Evolutionary conservation across 1,140 invertebrate species (phyloP), one percentile per base, ranked within the genome.

Genomic region (Drosophila elegans): DNA sequence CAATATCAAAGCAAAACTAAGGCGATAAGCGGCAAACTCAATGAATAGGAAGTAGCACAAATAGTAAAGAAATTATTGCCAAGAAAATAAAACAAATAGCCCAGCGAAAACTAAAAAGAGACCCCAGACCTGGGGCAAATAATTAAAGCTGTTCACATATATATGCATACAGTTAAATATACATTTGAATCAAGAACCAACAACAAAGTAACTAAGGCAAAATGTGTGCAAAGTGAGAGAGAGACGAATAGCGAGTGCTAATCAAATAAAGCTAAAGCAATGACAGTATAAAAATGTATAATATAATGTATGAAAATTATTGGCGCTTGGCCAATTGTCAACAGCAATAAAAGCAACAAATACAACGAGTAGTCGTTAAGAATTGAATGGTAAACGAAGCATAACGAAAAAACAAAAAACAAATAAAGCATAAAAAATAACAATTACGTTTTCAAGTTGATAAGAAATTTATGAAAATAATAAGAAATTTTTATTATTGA

Each of bases 281-380:
- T 83, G 75, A 88, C 83, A 88, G 75, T 83, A 80, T 67, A 69
- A 54, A 83, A 77, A 79, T 73, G 60, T 80, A 84, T 85, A 77
- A 83, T 69, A 57, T 80, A 80, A 78, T 60, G 48, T 84, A 84
- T 85, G 62, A 76, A 88, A 89, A 88, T 88, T 68, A 83, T 86
- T 88, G 83, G 83, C 83, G 83, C 80, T 89, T 83, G 49, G 79
- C 83, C 83, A 89, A 88, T 88, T 83, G 79, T 89, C 79, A 67
- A 62, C 63, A 62, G 21, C 54, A 55, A 59, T 39, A 67, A 46
- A 52, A 77, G 11, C 68, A 78, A 56, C 32, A 53, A 68, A 59
- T 46, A 53, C 39, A 39, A 25, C 39, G 25, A 53, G 34, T 27
- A 53, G 36, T 63, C 57, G 57, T 64, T 64, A 42, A 39, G 62